Evolutionary conservation across 2,797 vertebrate species (phyloP).

Genomic region (Lithobates pipiens): DNA sequence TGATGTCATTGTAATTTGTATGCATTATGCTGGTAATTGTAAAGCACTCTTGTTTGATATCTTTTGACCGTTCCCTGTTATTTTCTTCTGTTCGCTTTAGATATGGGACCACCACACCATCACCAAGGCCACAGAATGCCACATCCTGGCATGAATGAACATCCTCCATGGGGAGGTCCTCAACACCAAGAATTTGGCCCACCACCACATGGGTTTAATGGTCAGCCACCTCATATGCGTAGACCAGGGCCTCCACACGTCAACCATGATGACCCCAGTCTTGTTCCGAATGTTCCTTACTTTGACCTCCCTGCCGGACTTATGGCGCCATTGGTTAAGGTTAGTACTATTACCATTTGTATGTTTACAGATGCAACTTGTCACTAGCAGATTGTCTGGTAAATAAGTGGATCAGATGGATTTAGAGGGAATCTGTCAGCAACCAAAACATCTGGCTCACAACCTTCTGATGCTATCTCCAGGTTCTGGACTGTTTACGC

Average conservation of each 20-base stretch:
- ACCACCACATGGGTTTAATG: conserved; percentile 93
- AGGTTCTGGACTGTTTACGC: not conserved
- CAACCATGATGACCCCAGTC: conserved; percentile 91
- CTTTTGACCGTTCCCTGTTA: not conserved
- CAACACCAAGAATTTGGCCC: conserved; percentile 93
- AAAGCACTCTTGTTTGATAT: not conserved
- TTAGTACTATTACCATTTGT: conserved; percentile 63
- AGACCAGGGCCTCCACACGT: conserved; percentile 88
- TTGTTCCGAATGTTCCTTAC: conserved; percentile 97
- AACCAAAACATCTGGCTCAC: not conserved
- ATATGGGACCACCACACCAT: conserved; percentile 94
- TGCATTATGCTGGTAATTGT: not conserved
- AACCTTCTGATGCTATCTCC: not conserved
- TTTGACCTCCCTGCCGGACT: conserved; percentile 97
- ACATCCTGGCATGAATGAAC: conserved; percentile 90
- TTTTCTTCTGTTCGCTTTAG: conserved; percentile 69
- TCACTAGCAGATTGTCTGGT: not conserved
- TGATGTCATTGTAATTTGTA: too few relatives aligned
- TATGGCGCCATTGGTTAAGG: conserved; percentile 97
- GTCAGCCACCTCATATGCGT: conserved; percentile 92
- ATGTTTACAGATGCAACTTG: not conserved
- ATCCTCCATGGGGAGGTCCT: conserved; percentile 91
- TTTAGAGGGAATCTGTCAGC: not conserved
- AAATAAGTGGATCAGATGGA: not conserved
- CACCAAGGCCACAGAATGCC: conserved; percentile 93